Base-by-base conservation (phyloP, 2,113 vertebrate species). In the Pelecanus crispus region DNA sequence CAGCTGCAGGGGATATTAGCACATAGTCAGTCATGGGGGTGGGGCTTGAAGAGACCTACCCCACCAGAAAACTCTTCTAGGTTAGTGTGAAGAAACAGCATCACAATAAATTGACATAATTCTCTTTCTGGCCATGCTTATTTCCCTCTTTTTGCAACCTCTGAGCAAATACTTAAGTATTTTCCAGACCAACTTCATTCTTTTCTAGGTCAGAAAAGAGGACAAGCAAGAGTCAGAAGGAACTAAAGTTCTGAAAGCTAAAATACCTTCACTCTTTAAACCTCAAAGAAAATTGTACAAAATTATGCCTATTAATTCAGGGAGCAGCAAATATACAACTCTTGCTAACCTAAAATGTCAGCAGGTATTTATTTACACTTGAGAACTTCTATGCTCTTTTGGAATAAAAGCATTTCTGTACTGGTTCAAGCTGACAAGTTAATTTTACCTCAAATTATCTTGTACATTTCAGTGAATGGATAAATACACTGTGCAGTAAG, bases 301-400 rank as follows among this genome's bases (percentile, higher is more conserved):
- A 86, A 97, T 59, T 86, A 65, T 71, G 75, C 50, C 66, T 91
- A 32, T 93, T 97, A 97, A 94, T 94, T 88, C 85, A 80, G 25
- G 13, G 29, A 74, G 42, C 8, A 59, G 59, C 50, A 91, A 86
- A 47, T 28, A 70, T 15, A 73, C 4, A 80, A 44, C 29, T 71
- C 68, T 36, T 68, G 11, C 66, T 81, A 88, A 93, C 68, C 36
- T 79, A 68, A 38, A 91, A 81, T 32, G 84, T 8, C 67, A 90
- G 72, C 10, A 88, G 31, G 44, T 71, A 58, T 73, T 83, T 72
- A 42, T 75, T 96, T 88, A 71, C 19, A 70, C 88, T 83, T 94
- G 44, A 91, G 28, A 92, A 88, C 28, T 38, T 63, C 11, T 73
- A 28, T 36, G 29, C 9, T 22, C 44, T 80, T 94, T 53, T 47